A percentile compares a stretch with the other conserved stretches of the same genome.
These are phyloP conservation scores for Aix galericulata DNA, from an alignment of 2,113 vertebrate species.

Conservation along the genomic window DNA sequence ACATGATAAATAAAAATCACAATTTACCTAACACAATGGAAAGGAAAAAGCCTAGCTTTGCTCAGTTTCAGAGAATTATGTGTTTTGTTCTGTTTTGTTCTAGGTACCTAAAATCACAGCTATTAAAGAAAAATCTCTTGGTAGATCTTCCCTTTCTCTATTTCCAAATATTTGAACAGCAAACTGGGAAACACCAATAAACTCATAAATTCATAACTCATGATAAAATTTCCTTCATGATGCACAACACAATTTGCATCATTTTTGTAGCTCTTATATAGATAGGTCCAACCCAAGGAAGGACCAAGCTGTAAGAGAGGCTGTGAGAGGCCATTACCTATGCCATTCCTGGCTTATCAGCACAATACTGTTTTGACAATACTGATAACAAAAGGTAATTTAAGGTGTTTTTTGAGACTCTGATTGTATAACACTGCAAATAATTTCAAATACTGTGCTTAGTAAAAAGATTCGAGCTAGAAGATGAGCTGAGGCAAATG, in stretches of 20 bases:
- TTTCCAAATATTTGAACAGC: background rate
- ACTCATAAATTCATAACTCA: background rate
- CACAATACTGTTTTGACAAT: background rate
- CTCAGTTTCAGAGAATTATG: background rate
- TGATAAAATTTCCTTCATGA: accelerated
- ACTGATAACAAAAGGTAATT: background rate
- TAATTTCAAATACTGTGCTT: background rate
- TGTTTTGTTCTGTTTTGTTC: background rate
- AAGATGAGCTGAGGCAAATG: background rate
- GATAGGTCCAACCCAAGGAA: background rate
- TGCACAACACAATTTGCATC: accelerated
- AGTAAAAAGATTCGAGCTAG: background rate
- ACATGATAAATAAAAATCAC: background rate
- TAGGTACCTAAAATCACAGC: background rate
- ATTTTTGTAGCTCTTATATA: background rate
- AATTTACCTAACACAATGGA: background rate
- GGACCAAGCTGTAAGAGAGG: background rate
- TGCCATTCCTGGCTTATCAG: background rate
- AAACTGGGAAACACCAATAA: background rate
- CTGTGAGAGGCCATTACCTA: background rate
- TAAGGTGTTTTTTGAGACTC: background rate
- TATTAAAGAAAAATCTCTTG: background rate
- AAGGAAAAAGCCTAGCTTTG: background rate
- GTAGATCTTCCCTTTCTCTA: background rate
- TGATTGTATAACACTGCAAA: background rate